These are phyloP conservation scores for Drosophila eugracilis DNA, from an alignment of 1,140 invertebrate genomes.

Conservation along the genomic window DNA sequence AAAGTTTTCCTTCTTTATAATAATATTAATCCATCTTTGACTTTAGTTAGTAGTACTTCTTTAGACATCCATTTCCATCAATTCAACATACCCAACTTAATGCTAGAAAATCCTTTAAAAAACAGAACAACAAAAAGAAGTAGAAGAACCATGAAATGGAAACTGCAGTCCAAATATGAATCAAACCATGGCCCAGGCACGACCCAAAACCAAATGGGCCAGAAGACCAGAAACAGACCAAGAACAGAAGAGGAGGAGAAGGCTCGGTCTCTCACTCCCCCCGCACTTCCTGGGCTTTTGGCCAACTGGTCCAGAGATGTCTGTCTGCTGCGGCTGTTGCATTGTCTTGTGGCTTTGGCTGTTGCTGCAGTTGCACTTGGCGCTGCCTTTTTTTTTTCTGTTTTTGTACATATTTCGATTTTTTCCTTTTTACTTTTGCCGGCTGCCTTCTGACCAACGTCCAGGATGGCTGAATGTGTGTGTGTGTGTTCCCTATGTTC, in stretches of 20 bases:
- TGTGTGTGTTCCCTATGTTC: slow-evolving; percentile 37
- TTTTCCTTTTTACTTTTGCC: slow-evolving; percentile 57
- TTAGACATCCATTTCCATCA: not conserved
- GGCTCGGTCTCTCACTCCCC: not conserved
- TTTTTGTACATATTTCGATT: slow-evolving; percentile 17
- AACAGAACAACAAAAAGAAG: not conserved
- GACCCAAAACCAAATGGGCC: slow-evolving; percentile 53
- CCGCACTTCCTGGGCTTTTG: slow-evolving; percentile 12
- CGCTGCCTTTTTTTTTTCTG: slow-evolving; percentile 34
- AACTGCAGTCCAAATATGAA: slow-evolving; percentile 52
- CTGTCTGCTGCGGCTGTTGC: slow-evolving; percentile 50
- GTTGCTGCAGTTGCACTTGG: slow-evolving; percentile 70
- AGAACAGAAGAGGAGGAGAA: slow-evolving; percentile 21
- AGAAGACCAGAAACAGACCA: slow-evolving; percentile 45
- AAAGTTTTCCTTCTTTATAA: too few species aligned
- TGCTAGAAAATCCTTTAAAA: not conserved
- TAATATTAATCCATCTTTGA: too few species aligned
- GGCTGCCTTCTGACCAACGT: slow-evolving; percentile 58
- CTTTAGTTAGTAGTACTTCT: too few species aligned
- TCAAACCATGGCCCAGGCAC: slow-evolving; percentile 42
- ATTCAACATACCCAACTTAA: slow-evolving; percentile 4
- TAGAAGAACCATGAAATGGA: slow-evolving; percentile 38
- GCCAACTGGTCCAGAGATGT: slow-evolving; percentile 51
- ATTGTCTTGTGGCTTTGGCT: slow-evolving; percentile 70
- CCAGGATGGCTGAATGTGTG: slow-evolving; percentile 47